Conservation (phyloP, 2,797 vertebrate species). For the Hydrophis major region DNA sequence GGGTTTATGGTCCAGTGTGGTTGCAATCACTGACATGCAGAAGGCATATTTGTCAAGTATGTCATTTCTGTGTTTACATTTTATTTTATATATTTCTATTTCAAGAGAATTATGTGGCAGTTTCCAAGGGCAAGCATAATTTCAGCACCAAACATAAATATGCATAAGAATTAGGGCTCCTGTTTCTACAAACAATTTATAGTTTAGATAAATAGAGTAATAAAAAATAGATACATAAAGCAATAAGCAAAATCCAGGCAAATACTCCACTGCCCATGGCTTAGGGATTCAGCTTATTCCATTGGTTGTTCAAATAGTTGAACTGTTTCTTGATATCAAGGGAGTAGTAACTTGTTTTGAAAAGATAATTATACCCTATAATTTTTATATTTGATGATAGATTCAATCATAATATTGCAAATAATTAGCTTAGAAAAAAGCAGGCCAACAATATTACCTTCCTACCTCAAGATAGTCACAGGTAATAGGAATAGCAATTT, state of each 20-base stretch:
- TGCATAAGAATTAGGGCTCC: conserved; percentile 24
- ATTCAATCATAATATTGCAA: neutral
- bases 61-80: conserved; percentile 55
- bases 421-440: neutral
- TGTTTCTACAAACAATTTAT: conserved; percentile 4
- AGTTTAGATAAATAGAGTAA: conserved; percentile 12
- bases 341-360: neutral
- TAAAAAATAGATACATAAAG: neutral
- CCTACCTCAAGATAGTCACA: neutral
- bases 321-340: neutral
- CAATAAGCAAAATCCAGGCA: neutral
- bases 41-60: conserved; percentile 47
- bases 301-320: neutral
- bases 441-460: neutral
- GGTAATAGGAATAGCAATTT: neutral
- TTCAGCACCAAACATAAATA: conserved; percentile 25
- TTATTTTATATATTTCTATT: conserved; percentile 32
- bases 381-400: neutral
- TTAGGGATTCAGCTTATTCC: neutral
- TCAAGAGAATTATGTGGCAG: neutral
- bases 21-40: conserved; percentile 53
- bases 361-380: conserved; percentile 18
- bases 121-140: conserved; percentile 17
- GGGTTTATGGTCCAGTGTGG: conserved; percentile 51
- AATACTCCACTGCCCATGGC: neutral